Evolutionary conservation across 2,888 invertebrate genomes (phyloP).

Genomic region (Catocala fraxini): DNA sequence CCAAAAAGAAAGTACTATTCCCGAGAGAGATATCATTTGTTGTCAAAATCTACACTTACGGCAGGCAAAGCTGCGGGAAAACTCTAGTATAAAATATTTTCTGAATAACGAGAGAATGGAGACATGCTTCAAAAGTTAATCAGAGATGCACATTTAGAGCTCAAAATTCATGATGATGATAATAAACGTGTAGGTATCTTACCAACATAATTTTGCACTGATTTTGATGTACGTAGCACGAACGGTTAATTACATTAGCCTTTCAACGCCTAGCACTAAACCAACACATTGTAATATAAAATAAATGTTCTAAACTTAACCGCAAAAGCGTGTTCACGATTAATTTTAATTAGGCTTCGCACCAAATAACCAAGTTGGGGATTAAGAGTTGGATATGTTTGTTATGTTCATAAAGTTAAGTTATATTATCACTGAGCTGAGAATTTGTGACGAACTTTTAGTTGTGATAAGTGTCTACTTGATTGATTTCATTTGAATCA

Average conservation of each 20-base stretch:
- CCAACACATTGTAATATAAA: conserved; percentile 42
- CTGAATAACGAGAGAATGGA: too few relatives aligned
- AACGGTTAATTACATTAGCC: conserved; percentile 17
- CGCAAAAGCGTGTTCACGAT: conserved; percentile 51
- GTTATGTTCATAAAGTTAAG: conserved; percentile 20
- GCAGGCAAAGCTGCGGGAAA: too few relatives aligned
- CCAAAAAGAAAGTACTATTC: too few relatives aligned
- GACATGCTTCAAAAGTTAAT: too few relatives aligned
- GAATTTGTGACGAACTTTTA: conserved; percentile 11
- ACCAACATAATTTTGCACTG: too few relatives aligned
- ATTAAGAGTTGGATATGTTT: conserved; percentile 50
- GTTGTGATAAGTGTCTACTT: conserved; percentile 4
- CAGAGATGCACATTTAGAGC: too few relatives aligned
- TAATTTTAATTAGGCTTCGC: conserved; percentile 66
- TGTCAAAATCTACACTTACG: too few relatives aligned
- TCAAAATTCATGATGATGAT: too few relatives aligned
- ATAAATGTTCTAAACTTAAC: conserved; percentile 43
- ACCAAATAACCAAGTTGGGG: conserved; percentile 52
- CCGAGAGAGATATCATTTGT: too few relatives aligned
- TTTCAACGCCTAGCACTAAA: conserved; percentile 14
- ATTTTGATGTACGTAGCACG: conserved; percentile 1
- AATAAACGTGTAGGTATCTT: too few relatives aligned
- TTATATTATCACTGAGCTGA: neutral
- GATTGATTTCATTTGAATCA: too few relatives aligned
- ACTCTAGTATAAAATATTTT: too few relatives aligned